Base-by-base conservation (phyloP, 53 echinoderm and acorn worm genomes). In the Astropecten irregularis region DNA sequence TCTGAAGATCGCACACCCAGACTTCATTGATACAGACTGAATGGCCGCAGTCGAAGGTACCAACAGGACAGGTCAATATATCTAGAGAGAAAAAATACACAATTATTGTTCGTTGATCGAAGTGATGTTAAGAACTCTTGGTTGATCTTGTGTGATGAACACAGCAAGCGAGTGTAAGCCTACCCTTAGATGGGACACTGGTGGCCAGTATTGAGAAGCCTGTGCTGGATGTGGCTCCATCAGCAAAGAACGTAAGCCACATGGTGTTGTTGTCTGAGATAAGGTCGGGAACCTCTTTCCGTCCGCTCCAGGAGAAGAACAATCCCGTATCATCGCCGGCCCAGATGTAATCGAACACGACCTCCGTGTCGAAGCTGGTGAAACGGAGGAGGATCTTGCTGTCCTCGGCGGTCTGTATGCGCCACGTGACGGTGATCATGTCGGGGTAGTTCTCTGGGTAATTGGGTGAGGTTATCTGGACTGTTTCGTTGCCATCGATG, bases 371-470 rank as follows among this genome's bases (percentile, higher is more conserved):
- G 28, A 44, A 33, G n/a, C 32, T 14, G 0, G 8, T 0, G n/a
- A 70, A 70, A 11, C 18, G 16, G 18, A 70, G 5, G 1, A 0
- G 0, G 0, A 70, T 28, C 0, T 19, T 14, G 29, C 70, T 22
- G 28, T 70, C n/a, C 29, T 49, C 51, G 7, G 39, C 14, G 13
- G 50, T 49, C 15, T 0, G 13, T 9, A 70, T 30, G 4, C 49
- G 15, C 70, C 70, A 70, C 0, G 34, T 49, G 3, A 4, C n/a
- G 3, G 1, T 23, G 31, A 3, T 70, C 6, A n/a, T 30, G 15
- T 4, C n/a, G 16, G 70, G 70, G 23, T 70, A 70, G 70, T 16
- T n/a, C 49, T n/a, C 7, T 26, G 70, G 70, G 25, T 51, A 51
- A 11, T 6, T 31, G 25, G 49, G 49, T 31, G 33, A 39, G 27